A percentile compares a stretch with the other conserved stretches of the same genome.
Conservation (phyloP, 2,888 invertebrate genomes). For the Galerucella pusilla region DNA sequence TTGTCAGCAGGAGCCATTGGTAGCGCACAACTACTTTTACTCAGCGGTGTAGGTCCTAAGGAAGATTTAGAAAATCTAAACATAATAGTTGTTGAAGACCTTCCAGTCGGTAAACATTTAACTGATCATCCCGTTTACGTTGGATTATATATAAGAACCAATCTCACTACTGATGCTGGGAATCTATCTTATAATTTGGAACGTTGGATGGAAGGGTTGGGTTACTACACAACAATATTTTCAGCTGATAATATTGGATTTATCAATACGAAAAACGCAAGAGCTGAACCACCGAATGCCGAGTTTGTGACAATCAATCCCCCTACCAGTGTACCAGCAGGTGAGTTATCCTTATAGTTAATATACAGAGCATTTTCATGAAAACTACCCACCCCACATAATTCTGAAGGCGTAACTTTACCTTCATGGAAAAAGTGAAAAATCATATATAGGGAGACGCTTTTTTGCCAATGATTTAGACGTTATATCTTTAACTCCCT, state of each 20-base stretch:
- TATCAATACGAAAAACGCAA: slow-evolving; percentile 26
- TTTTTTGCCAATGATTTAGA: no score
- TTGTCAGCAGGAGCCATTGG: slow-evolving; percentile 82
- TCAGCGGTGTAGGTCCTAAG: slow-evolving; percentile 55
- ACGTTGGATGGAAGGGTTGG: slow-evolving; percentile 13
- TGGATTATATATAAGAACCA: slow-evolving; percentile 43
- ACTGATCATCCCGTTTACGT: slow-evolving; percentile 52
- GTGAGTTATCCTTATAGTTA: slow-evolving; percentile 1
- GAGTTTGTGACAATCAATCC: slow-evolving; percentile 10
- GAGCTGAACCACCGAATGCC: slow-evolving; percentile 10
- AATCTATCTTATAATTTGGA: slow-evolving; percentile 10
- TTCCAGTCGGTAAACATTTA: slow-evolving; percentile 53
- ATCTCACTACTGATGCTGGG: slow-evolving; percentile 5
- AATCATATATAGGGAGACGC: no score
- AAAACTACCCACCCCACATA: no score
- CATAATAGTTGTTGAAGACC: slow-evolving; percentile 49
- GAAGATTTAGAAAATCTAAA: slow-evolving; percentile 44
- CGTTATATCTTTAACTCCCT: no score
- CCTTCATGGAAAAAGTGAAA: no score
- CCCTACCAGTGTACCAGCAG: slow-evolving; percentile 21
- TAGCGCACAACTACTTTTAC: slow-evolving; percentile 58
- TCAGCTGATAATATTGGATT: slow-evolving; percentile 21
- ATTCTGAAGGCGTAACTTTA: no score
- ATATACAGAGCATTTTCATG: no score
- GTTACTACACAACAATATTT: slow-evolving; percentile 22